These are phyloP conservation scores for Chiridota heheva DNA, from an alignment of 35 echinoderm and acorn worm genomes.

Conservation along the genomic window DNA sequence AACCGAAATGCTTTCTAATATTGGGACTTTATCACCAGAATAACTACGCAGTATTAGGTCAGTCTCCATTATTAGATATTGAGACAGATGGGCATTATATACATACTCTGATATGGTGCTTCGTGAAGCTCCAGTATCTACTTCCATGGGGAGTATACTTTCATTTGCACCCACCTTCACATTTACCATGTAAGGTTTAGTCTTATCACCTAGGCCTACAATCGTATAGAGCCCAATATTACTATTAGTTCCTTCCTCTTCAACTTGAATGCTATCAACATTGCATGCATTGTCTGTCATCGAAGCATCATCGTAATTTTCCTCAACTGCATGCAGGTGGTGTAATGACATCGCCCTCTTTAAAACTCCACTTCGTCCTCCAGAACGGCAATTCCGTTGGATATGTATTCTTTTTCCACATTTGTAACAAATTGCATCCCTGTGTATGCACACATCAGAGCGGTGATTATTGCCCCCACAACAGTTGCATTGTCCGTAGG, in stretches of 20 bases:
- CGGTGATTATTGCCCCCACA: background rate
- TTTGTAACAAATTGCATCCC: background rate
- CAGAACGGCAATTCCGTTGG: background rate
- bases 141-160: background rate
- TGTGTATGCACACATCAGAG: background rate
- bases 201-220: background rate
- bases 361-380: background rate
- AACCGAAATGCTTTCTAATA: background rate
- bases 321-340: background rate
- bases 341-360: background rate
- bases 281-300: background rate
- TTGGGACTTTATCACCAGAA: background rate
- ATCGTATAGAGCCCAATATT: background rate
- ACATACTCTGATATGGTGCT: background rate
- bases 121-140: background rate
- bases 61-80: background rate
- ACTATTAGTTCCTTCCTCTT: background rate
- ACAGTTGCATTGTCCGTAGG: background rate
- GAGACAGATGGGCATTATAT: background rate
- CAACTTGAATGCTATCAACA: background rate
- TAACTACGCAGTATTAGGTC: background rate
- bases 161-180: background rate
- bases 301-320: background rate
- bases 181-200: background rate
- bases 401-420: constrained; percentile 13